Conservation (phyloP, 2,113 vertebrate genomes). For the Strix uralensis region DNA sequence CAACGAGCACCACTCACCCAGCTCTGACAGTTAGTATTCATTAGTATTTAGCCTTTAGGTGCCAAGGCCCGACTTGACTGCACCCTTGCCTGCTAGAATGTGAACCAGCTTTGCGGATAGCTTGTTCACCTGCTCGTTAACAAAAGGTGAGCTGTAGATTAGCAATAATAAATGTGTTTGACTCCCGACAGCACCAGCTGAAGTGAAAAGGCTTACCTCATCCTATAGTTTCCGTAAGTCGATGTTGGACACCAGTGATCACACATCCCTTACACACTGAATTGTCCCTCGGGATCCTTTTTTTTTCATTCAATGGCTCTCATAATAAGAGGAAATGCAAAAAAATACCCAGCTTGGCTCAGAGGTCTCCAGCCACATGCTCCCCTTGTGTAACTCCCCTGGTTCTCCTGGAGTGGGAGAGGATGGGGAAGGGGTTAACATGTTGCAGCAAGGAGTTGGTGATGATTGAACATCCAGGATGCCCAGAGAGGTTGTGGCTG, state of each 20-base stretch:
- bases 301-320: background rate
- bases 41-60: background rate
- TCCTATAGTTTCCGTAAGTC: background rate
- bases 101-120: background rate
- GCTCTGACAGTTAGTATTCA: accelerated
- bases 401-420: background rate
- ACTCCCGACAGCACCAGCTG: background rate
- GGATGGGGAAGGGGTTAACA: background rate
- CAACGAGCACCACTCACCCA: background rate
- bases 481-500: too few relatives aligned
- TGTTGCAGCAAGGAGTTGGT: background rate
- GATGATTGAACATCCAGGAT: background rate
- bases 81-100: background rate
- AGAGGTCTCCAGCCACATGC: background rate
- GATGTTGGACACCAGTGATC: accelerated
- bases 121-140: background rate
- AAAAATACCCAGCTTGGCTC: background rate
- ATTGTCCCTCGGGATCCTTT: background rate
- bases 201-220: background rate
- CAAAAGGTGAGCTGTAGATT: background rate
- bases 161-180: background rate
- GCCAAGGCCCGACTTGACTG: accelerated
- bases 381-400: background rate
- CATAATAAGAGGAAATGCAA: background rate
- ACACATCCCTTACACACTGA: background rate